Evolutionary conservation across 2,797 vertebrate genomes (phyloP).

Genomic region (Potorous gilbertii): DNA sequence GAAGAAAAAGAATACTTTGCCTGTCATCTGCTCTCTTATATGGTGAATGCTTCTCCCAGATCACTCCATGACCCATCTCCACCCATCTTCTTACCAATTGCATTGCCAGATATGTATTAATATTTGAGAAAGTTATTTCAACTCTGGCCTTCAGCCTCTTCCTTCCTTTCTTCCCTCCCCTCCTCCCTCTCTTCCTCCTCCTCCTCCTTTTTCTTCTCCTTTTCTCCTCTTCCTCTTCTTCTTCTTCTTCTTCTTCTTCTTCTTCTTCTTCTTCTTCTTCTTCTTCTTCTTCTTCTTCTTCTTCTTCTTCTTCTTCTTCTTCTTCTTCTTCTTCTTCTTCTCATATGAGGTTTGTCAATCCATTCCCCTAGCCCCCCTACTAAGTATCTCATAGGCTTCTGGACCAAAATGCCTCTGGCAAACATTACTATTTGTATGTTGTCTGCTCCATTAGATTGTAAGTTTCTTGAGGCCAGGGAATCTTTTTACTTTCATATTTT

Average conservation of each 20-base stretch:
- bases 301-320: too few relatives aligned
- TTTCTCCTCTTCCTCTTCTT: constrained; percentile 32
- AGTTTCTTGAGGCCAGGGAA: not conserved
- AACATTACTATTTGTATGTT: not conserved
- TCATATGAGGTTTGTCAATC: not conserved
- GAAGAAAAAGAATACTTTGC: not conserved
- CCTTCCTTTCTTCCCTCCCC: too few relatives aligned
- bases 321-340: not conserved
- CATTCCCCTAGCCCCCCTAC: not conserved
- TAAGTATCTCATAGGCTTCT: not conserved
- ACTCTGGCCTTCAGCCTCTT: too few relatives aligned
- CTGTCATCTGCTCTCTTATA: not conserved
- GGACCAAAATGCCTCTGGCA: not conserved
- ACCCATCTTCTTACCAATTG: not conserved
- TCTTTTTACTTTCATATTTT: not conserved
- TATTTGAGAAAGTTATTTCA: too few relatives aligned
- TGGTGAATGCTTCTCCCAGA: not conserved
- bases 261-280: too few relatives aligned
- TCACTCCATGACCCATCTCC: not conserved
- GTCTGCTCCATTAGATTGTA: not conserved
- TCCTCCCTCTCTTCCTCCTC: too few relatives aligned
- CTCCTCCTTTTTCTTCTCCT: constrained; percentile 1
- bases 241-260: too few relatives aligned
- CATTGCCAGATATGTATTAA: not conserved
- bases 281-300: too few relatives aligned